phyloP scores from a whole-genome alignment of 2,797 vertebrate species.

The Furcifer pardalis region DNA sequence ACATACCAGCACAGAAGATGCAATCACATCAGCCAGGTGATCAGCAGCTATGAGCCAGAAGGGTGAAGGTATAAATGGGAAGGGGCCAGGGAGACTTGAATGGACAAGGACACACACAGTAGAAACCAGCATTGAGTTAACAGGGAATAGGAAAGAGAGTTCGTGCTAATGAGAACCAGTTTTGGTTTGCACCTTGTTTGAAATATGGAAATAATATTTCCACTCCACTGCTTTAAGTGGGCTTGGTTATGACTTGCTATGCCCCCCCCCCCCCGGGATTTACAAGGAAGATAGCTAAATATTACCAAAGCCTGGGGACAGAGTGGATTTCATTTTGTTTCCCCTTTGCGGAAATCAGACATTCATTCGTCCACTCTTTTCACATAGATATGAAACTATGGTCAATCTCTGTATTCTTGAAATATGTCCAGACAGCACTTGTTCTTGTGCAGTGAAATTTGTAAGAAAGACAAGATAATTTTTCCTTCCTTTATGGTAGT shows the following conservation, averaged over 20 bases:
- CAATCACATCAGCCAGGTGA: not conserved
- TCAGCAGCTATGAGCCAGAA: not conserved
- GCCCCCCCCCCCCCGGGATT: not conserved
- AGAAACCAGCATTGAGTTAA: no score
- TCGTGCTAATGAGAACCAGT: not conserved
- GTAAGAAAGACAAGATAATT: not conserved
- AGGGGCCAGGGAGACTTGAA: not conserved
- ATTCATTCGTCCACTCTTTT: not conserved
- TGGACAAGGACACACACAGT: no score
- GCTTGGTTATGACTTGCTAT: not conserved
- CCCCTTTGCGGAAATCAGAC: not conserved
- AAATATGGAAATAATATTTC: not conserved
- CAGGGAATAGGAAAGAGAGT: not conserved
- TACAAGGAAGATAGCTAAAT: not conserved
- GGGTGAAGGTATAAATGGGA: not conserved
- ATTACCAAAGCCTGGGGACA: not conserved
- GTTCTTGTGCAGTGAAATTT: not conserved
- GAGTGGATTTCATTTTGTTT: not conserved
- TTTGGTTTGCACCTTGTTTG: not conserved
- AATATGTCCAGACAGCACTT: no score
- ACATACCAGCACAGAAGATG: not conserved
- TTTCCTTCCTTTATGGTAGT: not conserved
- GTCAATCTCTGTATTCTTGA: not conserved
- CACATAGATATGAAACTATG: no score
- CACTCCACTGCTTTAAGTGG: not conserved